Evolutionary conservation across 2,797 vertebrate species (phyloP).

Genomic region (Pseudotriccus pelzelni): DNA sequence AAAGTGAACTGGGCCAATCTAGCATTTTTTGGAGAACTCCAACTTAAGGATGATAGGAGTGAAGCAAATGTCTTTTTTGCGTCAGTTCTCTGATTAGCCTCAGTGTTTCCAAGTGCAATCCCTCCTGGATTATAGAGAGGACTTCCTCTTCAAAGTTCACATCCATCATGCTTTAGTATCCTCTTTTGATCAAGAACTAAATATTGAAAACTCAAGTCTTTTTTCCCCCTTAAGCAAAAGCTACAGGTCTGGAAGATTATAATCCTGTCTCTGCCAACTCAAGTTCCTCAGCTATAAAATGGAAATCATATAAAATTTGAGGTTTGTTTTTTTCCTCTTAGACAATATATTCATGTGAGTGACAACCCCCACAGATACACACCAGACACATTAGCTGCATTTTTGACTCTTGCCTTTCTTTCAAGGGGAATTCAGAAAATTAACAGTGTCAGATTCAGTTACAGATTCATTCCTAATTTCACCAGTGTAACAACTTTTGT

Average conservation of each 20-base stretch:
- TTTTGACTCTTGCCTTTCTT: not conserved
- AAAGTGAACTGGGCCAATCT: not conserved
- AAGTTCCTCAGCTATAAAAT: not conserved
- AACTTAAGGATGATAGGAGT: not conserved
- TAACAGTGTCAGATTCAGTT: not conserved
- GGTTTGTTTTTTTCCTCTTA: not conserved
- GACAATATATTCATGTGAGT: not conserved
- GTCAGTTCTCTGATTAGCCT: not conserved
- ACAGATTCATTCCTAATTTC: not conserved
- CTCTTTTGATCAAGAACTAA: not conserved
- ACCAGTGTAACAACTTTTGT: not conserved
- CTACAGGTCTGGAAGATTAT: not conserved
- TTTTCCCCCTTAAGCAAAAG: not conserved
- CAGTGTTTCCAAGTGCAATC: not conserved
- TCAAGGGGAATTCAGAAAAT: not conserved
- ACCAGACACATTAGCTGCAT: not conserved
- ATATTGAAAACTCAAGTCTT: not conserved
- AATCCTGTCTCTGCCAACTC: not conserved
- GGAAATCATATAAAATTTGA: not conserved
- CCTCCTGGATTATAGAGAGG: not conserved
- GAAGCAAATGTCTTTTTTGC: not conserved
- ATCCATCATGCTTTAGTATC: not conserved
- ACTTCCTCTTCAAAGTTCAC: not conserved
- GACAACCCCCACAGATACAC: not conserved
- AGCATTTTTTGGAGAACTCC: not conserved